phyloP scores from a whole-genome alignment of 30 jellyfish, hydroid and myxozoan genomes.

The Aurelia aurita region DNA sequence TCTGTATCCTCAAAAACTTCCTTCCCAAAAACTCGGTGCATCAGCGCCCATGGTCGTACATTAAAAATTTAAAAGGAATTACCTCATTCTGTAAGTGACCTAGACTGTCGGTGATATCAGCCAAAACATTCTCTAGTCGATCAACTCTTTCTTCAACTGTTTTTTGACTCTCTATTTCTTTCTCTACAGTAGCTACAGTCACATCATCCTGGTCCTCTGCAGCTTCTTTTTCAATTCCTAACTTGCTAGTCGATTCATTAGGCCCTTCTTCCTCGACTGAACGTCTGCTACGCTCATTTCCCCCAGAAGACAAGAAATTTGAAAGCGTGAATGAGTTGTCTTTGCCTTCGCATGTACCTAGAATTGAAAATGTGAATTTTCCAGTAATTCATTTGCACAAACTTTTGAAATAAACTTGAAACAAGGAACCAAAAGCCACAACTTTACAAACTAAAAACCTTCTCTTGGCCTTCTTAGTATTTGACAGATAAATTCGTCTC shows the following conservation, averaged over 20 bases:
- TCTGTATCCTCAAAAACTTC: too few species aligned
- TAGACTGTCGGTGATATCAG: constrained; percentile 11
- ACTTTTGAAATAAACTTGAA: too few species aligned
- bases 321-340: constrained; percentile 56
- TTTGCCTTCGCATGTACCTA: constrained; percentile 48
- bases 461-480: too few species aligned
- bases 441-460: too few species aligned
- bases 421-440: too few species aligned
- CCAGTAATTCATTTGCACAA: too few species aligned
- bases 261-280: constrained; percentile 23
- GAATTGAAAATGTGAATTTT: too few species aligned
- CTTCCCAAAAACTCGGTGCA: too few species aligned
- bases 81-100: constrained; percentile 48
- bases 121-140: constrained; percentile 17
- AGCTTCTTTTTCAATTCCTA: neutral
- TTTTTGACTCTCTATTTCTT: neutral
- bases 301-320: constrained; percentile 27
- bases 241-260: neutral
- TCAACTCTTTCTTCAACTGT: constrained; percentile 32
- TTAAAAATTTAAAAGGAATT: too few species aligned
- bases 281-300: constrained; percentile 31
- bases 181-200: neutral
- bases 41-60: too few species aligned
- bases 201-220: neutral
- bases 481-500: too few species aligned